Conservation (phyloP, 2,888 invertebrate genomes). For the Cynaeus angustus region DNA sequence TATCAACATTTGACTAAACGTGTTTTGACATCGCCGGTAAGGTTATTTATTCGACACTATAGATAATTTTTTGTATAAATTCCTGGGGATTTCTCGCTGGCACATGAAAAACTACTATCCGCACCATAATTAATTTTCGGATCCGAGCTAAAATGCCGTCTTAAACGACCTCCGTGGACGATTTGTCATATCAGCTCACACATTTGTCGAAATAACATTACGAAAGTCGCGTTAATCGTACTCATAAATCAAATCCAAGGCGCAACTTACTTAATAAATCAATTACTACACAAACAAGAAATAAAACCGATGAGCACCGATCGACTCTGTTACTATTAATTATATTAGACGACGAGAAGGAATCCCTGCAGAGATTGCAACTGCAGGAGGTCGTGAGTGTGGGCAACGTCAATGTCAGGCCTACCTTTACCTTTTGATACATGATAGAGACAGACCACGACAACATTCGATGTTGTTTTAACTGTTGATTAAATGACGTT, state of each 20-base stretch:
- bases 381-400: conserved; percentile 45
- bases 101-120: conserved; percentile 30
- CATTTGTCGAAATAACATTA: conserved; percentile 48
- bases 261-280: conserved; percentile 42
- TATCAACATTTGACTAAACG: too few species aligned
- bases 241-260: conserved; percentile 43
- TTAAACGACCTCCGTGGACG: conserved; percentile 31
- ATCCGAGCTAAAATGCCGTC: conserved; percentile 25
- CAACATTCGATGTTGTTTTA: conserved; percentile 30
- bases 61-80: neutral
- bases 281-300: conserved; percentile 39
- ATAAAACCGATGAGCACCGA: conserved; percentile 39
- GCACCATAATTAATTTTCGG: conserved; percentile 33
- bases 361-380: conserved; percentile 33
- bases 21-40: too few species aligned
- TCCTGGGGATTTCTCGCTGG: conserved; percentile 14
- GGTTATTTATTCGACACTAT: too few species aligned
- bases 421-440: conserved; percentile 38
- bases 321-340: conserved; percentile 49
- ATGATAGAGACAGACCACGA: conserved; percentile 48
- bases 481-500: conserved; percentile 40
- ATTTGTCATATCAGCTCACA: conserved; percentile 48
- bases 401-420: conserved; percentile 49
- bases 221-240: conserved; percentile 43
- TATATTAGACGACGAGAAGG: conserved; percentile 45